phyloP scores from a whole-genome alignment of 2,113 vertebrate genomes.

The Ptilonorhynchus violaceus region DNA sequence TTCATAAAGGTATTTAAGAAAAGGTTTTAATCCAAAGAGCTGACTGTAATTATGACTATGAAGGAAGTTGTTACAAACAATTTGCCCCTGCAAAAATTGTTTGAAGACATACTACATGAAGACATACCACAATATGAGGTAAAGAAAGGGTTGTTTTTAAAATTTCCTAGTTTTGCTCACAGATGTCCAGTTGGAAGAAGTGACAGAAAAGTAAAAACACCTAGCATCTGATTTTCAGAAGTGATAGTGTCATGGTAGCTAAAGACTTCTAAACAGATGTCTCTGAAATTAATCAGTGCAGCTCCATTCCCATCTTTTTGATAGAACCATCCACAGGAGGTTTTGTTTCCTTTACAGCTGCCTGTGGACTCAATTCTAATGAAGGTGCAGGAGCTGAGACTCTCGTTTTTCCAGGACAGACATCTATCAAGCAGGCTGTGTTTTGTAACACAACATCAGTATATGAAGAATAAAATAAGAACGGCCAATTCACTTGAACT shows the following conservation, averaged over 20 bases:
- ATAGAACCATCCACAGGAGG: background rate
- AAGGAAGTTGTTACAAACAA: background rate
- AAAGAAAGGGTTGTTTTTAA: background rate
- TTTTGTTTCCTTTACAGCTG: background rate
- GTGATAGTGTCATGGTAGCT: background rate
- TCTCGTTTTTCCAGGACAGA: background rate
- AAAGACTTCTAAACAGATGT: background rate
- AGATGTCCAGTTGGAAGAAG: background rate
- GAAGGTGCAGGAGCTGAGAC: background rate
- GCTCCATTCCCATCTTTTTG: background rate
- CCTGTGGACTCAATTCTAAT: background rate
- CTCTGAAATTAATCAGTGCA: background rate
- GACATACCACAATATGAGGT: background rate
- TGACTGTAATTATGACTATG: background rate
- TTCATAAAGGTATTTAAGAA: conserved; percentile 14
- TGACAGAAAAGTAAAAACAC: background rate
- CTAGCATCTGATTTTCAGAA: background rate
- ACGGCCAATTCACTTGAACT: background rate
- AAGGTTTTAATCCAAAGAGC: background rate
- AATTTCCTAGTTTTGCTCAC: background rate
- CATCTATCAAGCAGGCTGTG: background rate
- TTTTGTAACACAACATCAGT: background rate
- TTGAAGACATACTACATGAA: background rate
- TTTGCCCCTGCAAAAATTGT: background rate
- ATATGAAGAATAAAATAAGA: background rate